Evolutionary conservation across 2,888 invertebrate genomes (phyloP).

Genomic region (Ormia ochracea): DNA sequence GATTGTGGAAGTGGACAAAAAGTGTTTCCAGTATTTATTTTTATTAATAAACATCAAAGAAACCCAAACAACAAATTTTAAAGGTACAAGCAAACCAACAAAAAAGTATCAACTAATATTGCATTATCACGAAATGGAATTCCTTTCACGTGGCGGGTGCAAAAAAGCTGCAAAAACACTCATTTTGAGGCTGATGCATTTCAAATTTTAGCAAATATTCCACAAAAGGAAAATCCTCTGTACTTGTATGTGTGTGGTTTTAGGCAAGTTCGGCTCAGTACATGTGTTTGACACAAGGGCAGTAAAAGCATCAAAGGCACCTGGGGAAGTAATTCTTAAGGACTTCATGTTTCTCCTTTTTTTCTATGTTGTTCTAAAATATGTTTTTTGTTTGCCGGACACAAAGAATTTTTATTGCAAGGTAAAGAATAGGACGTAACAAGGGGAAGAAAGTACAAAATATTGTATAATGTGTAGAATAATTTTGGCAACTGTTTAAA

Average conservation of each 20-base stretch:
- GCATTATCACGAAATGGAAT: constrained; percentile 61
- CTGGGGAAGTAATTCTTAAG: constrained; percentile 5
- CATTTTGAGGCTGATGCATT: constrained; percentile 50
- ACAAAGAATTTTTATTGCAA: constrained; percentile 49
- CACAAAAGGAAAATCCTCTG: constrained; percentile 34
- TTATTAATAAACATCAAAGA: constrained; percentile 35
- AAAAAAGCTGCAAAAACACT: neutral
- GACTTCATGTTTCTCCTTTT: neutral
- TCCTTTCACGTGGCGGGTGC: constrained; percentile 56
- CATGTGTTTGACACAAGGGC: neutral
- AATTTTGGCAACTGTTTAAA: constrained; percentile 58
- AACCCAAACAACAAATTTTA: constrained; percentile 15
- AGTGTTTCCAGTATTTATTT: constrained; percentile 4
- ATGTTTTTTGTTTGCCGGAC: constrained; percentile 54
- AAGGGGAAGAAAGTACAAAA: constrained; percentile 4
- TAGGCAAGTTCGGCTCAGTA: neutral
- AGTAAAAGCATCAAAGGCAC: neutral
- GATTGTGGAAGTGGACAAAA: neutral
- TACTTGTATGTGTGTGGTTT: constrained; percentile 13
- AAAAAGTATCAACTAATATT: constrained; percentile 36
- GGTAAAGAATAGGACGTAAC: neutral
- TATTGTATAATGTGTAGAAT: constrained; percentile 38
- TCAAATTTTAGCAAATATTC: constrained; percentile 48
- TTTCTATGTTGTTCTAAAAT: constrained; percentile 23
- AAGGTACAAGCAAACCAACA: neutral